phyloP scores from a whole-genome alignment of 2,113 vertebrate species.

The Eptesicus fuscus region DNA sequence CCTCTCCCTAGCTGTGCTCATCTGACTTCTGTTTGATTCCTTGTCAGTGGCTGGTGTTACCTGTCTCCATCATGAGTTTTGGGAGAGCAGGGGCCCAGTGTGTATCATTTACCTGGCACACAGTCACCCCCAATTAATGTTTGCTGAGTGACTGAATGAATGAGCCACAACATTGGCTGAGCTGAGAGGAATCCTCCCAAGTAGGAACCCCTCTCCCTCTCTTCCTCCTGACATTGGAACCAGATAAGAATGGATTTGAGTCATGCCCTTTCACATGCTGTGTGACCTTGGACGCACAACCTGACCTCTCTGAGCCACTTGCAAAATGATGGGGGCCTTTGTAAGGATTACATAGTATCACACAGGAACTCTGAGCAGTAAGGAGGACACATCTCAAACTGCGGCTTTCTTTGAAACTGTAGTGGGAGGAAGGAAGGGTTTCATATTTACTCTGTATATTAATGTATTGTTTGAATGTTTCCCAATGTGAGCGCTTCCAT shows the following conservation, averaged over 20 bases:
- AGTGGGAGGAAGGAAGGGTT: background rate
- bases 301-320: background rate
- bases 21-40: background rate
- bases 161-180: background rate
- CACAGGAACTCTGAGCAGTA: background rate
- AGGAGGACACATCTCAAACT: background rate
- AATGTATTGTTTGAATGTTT: background rate
- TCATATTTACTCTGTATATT: background rate
- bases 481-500: background rate
- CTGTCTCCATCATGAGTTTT: fast-evolving
- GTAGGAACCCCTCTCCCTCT: background rate
- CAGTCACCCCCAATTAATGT: background rate
- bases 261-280: background rate
- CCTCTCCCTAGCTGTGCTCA: background rate
- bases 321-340: background rate
- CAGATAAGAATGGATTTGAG: background rate
- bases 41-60: background rate
- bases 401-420: background rate
- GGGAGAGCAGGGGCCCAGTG: background rate
- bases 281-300: background rate
- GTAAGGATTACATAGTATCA: background rate
- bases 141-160: background rate
- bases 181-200: background rate
- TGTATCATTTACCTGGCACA: background rate
- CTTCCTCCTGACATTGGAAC: background rate